A percentile compares a stretch with the other conserved stretches of the same genome.
Evolutionary conservation across 2,113 vertebrate genomes (phyloP).

Genomic region (Pavo muticus): DNA sequence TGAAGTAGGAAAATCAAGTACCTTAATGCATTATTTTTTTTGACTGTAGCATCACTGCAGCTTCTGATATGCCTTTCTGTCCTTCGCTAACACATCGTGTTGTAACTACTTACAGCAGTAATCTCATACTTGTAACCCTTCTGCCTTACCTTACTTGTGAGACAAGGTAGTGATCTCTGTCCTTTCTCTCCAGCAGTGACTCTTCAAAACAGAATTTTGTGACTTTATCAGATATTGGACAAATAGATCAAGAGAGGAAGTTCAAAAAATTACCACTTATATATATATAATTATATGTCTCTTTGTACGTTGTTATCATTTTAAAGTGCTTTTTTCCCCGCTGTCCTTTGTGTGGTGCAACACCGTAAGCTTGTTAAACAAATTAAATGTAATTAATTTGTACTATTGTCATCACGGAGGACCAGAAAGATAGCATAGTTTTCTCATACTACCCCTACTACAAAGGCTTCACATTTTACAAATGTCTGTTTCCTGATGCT

Average conservation of each 20-base stretch:
- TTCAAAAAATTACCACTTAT: background rate
- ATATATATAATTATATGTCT: background rate
- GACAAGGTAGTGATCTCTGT: background rate
- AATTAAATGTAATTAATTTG: background rate
- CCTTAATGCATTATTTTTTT: background rate
- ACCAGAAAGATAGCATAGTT: background rate
- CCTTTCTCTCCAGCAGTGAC: background rate
- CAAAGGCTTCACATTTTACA: background rate
- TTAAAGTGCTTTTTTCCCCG: background rate
- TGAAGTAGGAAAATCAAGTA: conserved; percentile 4
- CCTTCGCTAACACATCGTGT: conserved; percentile 21
- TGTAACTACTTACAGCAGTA: conserved; percentile 23
- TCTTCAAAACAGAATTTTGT: background rate
- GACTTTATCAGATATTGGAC: background rate
- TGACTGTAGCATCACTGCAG: background rate
- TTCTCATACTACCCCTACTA: background rate
- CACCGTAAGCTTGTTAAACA: background rate
- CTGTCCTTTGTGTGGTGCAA: background rate
- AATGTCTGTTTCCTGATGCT: background rate
- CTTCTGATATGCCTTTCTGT: conserved; percentile 28
- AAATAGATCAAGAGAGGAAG: background rate
- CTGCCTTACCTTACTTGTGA: background rate
- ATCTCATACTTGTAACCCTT: background rate
- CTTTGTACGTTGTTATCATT: background rate
- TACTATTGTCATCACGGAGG: background rate